Evolutionary conservation across 2,888 invertebrate species (phyloP), one percentile per base, ranked within the genome.

Genomic region (Amiota mariae): DNA sequence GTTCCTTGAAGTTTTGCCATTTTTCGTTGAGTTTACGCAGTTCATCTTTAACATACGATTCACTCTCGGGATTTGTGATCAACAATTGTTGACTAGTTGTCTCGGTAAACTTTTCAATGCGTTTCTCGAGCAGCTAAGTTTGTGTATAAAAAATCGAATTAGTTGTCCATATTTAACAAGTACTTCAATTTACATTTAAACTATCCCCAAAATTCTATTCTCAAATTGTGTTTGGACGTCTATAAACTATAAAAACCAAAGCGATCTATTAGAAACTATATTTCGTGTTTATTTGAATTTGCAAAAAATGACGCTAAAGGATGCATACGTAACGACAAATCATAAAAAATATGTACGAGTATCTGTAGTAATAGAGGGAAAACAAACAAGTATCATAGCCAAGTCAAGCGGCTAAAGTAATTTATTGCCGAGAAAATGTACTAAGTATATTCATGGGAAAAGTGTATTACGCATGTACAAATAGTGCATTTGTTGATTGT

Each of bases 1-100:
- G 93, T 56, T 91, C 91, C 85, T 93, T 93, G 86, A 96, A 92
- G 77, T 92, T 91, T 49, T 92, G 91, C 94, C 95, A 95, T 87
- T 92, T 91, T 61, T 93, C 92, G 86, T 92, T 91, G 72, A 95
- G 90, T 77, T 93, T 92, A 57, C 91, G 90, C 59, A 94, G 87
- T 82, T 95, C 94, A 47, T 91, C 91, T 80, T 92, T 91, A 63
- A 95, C 93, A 80, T 92, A 92, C 36, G 91, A 89, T 46, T 92
- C 91, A 70, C 91, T 90, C 56, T 90, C 89, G 74, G 91, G 91
- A 82, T 91, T 90, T 73, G 90, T 90, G 72, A 89, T 88, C 78
- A 91, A 82, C 73, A 92, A 86, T 80, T 91, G 90, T 84, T 94
- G 93, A 0, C 94, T 94, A 18, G 93, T 92, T 47, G 93, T 92